phyloP scores from a whole-genome alignment of 2,888 invertebrate genomes.

The Thalpophila matura region DNA sequence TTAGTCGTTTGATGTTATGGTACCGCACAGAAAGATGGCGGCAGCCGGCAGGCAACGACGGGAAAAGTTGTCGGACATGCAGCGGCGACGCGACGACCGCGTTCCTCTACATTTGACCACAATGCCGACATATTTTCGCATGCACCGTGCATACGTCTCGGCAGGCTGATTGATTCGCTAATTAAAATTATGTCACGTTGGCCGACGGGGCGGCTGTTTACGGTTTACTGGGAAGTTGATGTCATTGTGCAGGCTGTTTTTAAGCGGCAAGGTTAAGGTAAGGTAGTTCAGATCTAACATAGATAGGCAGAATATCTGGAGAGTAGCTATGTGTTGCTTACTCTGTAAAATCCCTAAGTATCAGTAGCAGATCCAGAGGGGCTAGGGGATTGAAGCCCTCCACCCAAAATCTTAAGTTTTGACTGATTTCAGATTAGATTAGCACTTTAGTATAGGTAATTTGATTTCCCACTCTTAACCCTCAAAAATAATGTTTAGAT shows the following conservation, averaged over 20 bases:
- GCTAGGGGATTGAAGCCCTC: too few relatives aligned
- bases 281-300: not conserved
- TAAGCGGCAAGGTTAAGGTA: constrained; percentile 15
- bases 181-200: constrained; percentile 60
- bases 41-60: constrained; percentile 35
- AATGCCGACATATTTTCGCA: constrained; percentile 60
- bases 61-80: constrained; percentile 65
- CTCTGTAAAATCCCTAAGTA: too few relatives aligned
- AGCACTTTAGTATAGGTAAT: too few relatives aligned
- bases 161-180: constrained; percentile 53
- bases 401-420: too few relatives aligned
- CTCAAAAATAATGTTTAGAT: too few relatives aligned
- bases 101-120: constrained; percentile 54
- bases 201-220: constrained; percentile 31
- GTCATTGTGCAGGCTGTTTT: constrained; percentile 17
- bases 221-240: constrained; percentile 38
- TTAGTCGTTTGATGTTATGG: too few relatives aligned
- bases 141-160: constrained; percentile 42
- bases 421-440: too few relatives aligned
- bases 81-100: constrained; percentile 38
- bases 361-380: too few relatives aligned
- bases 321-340: too few relatives aligned
- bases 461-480: too few relatives aligned
- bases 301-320: not conserved
- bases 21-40: constrained; percentile 39